phyloP scores from a whole-genome alignment of 2,113 vertebrate species.

The Parotia lawesii region DNA sequence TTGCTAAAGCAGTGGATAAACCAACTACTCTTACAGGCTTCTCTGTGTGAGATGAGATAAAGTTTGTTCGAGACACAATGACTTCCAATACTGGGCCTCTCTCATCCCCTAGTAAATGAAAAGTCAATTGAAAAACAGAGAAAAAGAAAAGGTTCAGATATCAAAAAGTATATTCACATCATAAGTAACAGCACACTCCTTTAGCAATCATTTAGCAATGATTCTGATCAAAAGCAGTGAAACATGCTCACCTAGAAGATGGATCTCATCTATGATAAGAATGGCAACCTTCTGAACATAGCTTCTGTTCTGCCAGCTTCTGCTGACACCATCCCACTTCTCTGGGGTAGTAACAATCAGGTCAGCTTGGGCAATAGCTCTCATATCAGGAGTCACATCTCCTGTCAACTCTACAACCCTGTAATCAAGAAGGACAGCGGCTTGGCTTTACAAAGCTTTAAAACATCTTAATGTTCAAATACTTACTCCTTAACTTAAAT shows the following conservation, averaged over 20 bases:
- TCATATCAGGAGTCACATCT: constrained; percentile 95
- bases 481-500: background rate
- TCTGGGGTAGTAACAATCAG: constrained; percentile 97
- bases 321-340: constrained; percentile 97
- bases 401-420: constrained; percentile 97
- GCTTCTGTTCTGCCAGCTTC: constrained; percentile 97
- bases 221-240: background rate
- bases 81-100: constrained; percentile 96
- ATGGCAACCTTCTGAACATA: constrained; percentile 96
- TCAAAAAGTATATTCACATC: background rate
- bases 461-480: background rate
- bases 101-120: constrained; percentile 84
- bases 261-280: constrained; percentile 98
- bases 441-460: background rate
- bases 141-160: background rate
- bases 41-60: constrained; percentile 96
- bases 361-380: constrained; percentile 90
- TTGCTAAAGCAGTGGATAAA: constrained; percentile 94
- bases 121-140: background rate
- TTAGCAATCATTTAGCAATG: background rate
- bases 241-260: constrained; percentile 85
- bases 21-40: constrained; percentile 90
- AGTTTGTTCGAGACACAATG: constrained; percentile 97
- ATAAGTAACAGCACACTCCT: background rate
- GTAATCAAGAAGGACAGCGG: background rate